phyloP scores from a whole-genome alignment of 2,797 vertebrate species.

The Syncerus caffer region DNA sequence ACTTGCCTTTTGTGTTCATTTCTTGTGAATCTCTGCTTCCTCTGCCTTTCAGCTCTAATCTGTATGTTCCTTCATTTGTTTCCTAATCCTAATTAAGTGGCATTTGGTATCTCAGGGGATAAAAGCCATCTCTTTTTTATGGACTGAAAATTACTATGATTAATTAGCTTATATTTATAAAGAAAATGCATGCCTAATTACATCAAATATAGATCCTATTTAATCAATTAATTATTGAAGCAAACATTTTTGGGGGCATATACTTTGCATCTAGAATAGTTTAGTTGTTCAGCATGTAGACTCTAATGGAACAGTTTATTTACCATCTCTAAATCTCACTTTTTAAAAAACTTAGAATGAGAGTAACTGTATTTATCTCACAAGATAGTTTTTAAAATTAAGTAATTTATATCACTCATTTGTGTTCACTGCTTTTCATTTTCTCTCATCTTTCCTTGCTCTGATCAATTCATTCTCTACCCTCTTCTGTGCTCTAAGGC shows the following conservation, averaged over 20 bases:
- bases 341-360: not conserved
- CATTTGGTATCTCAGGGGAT: not conserved
- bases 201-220: not conserved
- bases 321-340: not conserved
- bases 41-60: not conserved
- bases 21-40: not conserved
- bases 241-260: not conserved
- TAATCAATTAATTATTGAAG: slow-evolving; percentile 7
- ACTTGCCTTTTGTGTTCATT: not conserved
- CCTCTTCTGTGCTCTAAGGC: not conserved
- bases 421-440: not conserved
- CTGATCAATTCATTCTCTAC: not conserved
- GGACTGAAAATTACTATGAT: not conserved
- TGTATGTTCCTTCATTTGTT: not conserved
- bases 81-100: slow-evolving; percentile 41
- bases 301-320: not conserved
- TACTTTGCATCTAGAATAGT: not conserved
- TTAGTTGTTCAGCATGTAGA: not conserved
- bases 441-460: not conserved
- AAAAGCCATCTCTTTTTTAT: slow-evolving; percentile 37
- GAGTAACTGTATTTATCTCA: not conserved
- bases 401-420: not conserved
- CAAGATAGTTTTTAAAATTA: not conserved
- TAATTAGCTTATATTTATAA: slow-evolving; percentile 51
- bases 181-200: slow-evolving; percentile 46